Evolutionary conservation across 2,888 invertebrate genomes (phyloP), one percentile per base, ranked within the genome.

Genomic region (Xestia c-nigrum): DNA sequence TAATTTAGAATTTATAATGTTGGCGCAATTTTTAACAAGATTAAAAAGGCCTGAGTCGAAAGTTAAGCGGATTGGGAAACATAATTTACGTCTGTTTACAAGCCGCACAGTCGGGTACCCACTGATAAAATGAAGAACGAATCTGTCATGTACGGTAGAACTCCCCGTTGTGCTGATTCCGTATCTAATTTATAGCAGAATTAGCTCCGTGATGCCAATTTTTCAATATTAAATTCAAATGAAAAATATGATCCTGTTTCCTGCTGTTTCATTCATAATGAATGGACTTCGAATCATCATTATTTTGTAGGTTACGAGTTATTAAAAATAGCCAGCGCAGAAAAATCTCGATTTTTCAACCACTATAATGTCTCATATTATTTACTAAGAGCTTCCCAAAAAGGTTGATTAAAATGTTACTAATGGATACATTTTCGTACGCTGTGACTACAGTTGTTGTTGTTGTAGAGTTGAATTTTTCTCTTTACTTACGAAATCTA

Each of bases 11-110:
- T 86, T 89, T 89, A 89, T 88, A 87, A 88, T 88, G 89, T 87
- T 85, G 83, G 87, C 82, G 74, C 84, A 89, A 91, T 91, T 91
- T 91, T 92, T 91, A 91, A 93, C 90, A 90, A 91, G 91, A 91
- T 92, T 93, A 92, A 90, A 92, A 91, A 88, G 87, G 85, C 88
- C 87, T 85, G 88, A 89, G 90, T 90, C 81, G 84, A 88, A 93
- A 90, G 89, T 90, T 92, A 93, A 92, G 92, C 93, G 90, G 93
- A 92, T 93, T 91, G 86, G 81, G 88, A 87, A 89, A 87, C 87
- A 86, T 87, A 90, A 93, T 92, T 93, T 91, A 91, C 89, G 89
- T 89, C 87, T 92, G 90, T 91, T 91, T 91, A 90, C 88, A 84
- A 76, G 78, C 78, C 72, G 79, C 75, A 74, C 85, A 80, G 86